Percentiles rank a stretch among this genome's conserved stretches.
Conservation (phyloP, 2,888 invertebrate genomes). For the Miltochrista miniata region DNA sequence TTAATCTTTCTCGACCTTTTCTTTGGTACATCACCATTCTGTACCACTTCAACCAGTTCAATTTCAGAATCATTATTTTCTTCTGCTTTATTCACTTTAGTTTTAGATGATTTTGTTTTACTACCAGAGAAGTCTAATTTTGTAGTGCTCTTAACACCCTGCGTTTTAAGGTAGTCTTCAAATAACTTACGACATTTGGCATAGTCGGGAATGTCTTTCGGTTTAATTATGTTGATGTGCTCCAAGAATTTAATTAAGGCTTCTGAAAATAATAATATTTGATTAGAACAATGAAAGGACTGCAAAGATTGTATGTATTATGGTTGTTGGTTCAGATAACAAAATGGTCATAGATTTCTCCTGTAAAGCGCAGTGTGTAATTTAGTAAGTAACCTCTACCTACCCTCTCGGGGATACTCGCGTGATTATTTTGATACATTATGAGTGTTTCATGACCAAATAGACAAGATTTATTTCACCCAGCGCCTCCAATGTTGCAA, state of each 20-base stretch:
- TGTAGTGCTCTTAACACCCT: constrained; percentile 81
- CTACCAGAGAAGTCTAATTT: constrained; percentile 83
- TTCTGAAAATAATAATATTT: constrained; percentile 57
- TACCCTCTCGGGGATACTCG: too few species aligned
- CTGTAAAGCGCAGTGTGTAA: too few species aligned
- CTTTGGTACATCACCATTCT: constrained; percentile 32
- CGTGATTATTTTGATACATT: too few species aligned
- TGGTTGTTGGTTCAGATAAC: too few species aligned
- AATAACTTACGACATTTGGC: constrained; percentile 87
- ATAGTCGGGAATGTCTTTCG: constrained; percentile 90
- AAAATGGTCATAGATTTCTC: too few species aligned
- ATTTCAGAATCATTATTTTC: constrained; percentile 26
- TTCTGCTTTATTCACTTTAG: constrained; percentile 31
- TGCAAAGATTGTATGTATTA: too few species aligned
- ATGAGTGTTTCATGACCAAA: too few species aligned
- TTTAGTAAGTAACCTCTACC: too few species aligned
- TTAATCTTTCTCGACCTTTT: constrained; percentile 40
- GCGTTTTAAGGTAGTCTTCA: constrained; percentile 84
- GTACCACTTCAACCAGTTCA: constrained; percentile 30
- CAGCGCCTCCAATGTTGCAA: too few species aligned
- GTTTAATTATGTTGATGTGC: constrained; percentile 86
- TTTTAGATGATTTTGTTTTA: constrained; percentile 42
- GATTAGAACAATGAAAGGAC: neutral
- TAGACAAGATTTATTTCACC: too few species aligned
- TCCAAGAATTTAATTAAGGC: constrained; percentile 86